Evolutionary conservation across 2,888 invertebrate genomes (phyloP), one percentile per base, ranked within the genome.

Genomic region (Synergus laeviventris): DNA sequence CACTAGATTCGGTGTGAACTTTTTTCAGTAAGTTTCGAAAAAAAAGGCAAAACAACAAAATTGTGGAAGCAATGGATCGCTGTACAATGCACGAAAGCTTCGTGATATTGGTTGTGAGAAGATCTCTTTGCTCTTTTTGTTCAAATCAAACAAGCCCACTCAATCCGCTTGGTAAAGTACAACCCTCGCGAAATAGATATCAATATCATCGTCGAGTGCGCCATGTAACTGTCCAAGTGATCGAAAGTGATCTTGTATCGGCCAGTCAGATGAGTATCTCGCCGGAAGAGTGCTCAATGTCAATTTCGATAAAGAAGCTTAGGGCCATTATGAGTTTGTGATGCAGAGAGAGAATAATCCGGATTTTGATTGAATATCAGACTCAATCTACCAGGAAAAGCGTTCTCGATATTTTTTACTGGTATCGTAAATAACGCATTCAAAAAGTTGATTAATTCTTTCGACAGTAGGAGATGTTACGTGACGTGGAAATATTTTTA

Each of bases 281-380:
- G 16, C 21, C 64, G 74, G 78, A 77, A 78, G 76, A 76, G 79
- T 70, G 60, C 81, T 79, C 74, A 76, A 76, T 81, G 81, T 78
- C 79, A 81, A 78, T 81, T 77, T 78, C 79, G 75, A 78, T 76
- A 76, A 54, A 36, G 14, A 18, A 24, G 73, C 73, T 21, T 42
- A 64, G 21, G 42, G 16, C 7, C 16, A 45, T 39, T 45, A 24
- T 42, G 39, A 66, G 42, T 66, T 45, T 42, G 21, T 45, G 21
- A 39, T 21, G 24, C 24, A 16, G 39, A 66, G 42, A 45, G 39
- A 42, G 18, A 11, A 56, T 12, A 56, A 56, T 56, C 21, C 12
- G 5, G 11, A 56, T 21, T 24, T 24, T 14, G 56, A 56, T 59
- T 59, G 59, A 59, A 54, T 54, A 54, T 54, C 54, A 18, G 54